A percentile compares a stretch with the other conserved stretches of the same genome.
Evolutionary conservation across 2,797 vertebrate genomes (phyloP).

Genomic region (Gephyroberyx darwinii): DNA sequence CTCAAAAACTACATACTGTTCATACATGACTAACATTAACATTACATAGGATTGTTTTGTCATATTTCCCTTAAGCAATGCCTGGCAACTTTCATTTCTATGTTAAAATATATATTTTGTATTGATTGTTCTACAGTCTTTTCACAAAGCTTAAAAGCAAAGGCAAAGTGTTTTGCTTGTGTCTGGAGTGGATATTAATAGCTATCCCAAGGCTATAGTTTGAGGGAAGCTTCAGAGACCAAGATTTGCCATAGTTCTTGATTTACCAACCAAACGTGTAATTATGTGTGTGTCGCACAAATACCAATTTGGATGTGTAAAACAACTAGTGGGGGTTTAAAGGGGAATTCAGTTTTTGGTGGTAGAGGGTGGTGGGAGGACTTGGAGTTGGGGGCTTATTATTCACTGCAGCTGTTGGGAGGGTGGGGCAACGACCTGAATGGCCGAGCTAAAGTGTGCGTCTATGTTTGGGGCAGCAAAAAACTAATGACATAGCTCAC

Average conservation of each 20-base stretch:
- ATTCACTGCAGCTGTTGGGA: conserved; percentile 50
- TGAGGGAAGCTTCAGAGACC: conserved; percentile 80
- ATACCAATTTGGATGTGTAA: conserved; percentile 86
- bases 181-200: conserved; percentile 85
- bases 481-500: conserved; percentile 69
- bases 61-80: conserved; percentile 27
- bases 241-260: conserved; percentile 79
- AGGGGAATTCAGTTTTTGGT: conserved; percentile 61
- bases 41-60: conserved; percentile 20
- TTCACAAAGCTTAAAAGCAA: conserved; percentile 57
- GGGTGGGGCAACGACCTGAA: conserved; percentile 57
- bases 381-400: conserved; percentile 58
- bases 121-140: conserved; percentile 48
- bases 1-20: conserved; percentile 21
- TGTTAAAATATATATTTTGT: conserved; percentile 36
- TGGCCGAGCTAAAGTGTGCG: conserved; percentile 25
- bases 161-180: conserved; percentile 65
- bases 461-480: conserved; percentile 54
- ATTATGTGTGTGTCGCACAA: conserved; percentile 83
- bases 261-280: conserved; percentile 83
- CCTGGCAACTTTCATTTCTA: conserved; percentile 42
- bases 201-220: conserved; percentile 81
- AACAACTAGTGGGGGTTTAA: conserved; percentile 78
- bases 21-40: conserved; percentile 10
- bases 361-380: conserved; percentile 58